Evolutionary conservation across 2,888 invertebrate species (phyloP).

Genomic region (Hecatera dysodea): DNA sequence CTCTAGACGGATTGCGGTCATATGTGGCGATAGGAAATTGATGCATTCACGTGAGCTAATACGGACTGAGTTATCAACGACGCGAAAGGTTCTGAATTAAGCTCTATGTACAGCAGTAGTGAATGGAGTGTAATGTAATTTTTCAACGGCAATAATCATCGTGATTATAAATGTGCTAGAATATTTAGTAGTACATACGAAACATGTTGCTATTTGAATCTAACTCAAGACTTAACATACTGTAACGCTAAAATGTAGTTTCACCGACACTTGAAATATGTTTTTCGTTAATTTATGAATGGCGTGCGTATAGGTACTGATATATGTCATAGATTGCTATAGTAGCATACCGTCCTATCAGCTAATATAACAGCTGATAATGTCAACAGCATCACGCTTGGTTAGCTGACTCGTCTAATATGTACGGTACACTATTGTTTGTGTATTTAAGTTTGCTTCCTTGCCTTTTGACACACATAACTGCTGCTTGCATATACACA

Average conservation of each 20-base stretch:
- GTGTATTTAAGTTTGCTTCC: not conserved
- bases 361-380: slow-evolving; percentile 12
- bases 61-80: too few species aligned
- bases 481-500: not conserved
- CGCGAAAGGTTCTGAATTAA: too few species aligned
- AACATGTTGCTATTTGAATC: too few species aligned
- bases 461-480: not conserved
- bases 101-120: too few species aligned
- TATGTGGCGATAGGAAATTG: too few species aligned
- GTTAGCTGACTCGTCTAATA: not conserved
- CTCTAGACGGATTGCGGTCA: too few species aligned
- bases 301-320: not conserved
- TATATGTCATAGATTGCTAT: not conserved
- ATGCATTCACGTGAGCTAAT: too few species aligned
- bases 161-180: too few species aligned
- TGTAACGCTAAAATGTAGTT: not conserved
- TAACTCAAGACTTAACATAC: not conserved
- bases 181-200: too few species aligned
- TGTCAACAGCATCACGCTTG: slow-evolving; percentile 6
- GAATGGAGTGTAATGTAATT: too few species aligned
- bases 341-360: not conserved
- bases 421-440: not conserved
- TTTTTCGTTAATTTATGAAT: not conserved
- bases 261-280: not conserved
- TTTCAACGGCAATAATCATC: too few species aligned